Percentiles rank a stretch among this genome's conserved stretches.
Conservation (phyloP, 2,888 invertebrate species). For the Drosophila anomelani region DNA sequence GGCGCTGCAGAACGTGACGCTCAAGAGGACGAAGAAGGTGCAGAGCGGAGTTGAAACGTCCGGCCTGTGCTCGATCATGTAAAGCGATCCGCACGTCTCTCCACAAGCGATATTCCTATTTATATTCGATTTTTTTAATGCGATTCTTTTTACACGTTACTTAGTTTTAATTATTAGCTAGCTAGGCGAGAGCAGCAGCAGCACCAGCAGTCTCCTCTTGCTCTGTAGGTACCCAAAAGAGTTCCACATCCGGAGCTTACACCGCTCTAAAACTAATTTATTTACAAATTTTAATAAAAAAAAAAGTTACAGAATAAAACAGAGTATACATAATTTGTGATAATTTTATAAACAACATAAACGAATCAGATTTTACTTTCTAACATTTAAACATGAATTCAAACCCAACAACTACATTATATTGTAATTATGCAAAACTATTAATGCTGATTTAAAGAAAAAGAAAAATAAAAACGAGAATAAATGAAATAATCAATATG, state of each 20-base stretch:
- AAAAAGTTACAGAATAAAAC: slow-evolving; percentile 54
- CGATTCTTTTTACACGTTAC: slow-evolving; percentile 72
- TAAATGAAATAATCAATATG: slow-evolving; percentile 35
- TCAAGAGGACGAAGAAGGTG: slow-evolving; percentile 90
- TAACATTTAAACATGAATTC: slow-evolving; percentile 29
- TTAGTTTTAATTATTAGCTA: slow-evolving; percentile 69
- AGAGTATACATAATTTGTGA: slow-evolving; percentile 73
- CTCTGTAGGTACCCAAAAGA: slow-evolving; percentile 56
- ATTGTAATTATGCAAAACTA: slow-evolving; percentile 42
- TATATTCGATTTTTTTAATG: slow-evolving; percentile 45
- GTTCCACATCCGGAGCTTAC: slow-evolving; percentile 10
- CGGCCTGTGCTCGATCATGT: slow-evolving; percentile 95
- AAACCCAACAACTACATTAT: slow-evolving; percentile 3
- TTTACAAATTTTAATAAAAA: slow-evolving; percentile 60
- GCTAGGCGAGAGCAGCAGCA: slow-evolving; percentile 40
- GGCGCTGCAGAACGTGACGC: slow-evolving; percentile 87
- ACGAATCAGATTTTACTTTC: slow-evolving; percentile 35
- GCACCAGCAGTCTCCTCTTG: slow-evolving; percentile 32
- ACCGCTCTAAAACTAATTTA: slow-evolving; percentile 54
- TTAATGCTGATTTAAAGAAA: slow-evolving; percentile 37
- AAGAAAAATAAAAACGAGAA: slow-evolving; percentile 51
- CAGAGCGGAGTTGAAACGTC: slow-evolving; percentile 92
- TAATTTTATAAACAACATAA: slow-evolving; percentile 67
- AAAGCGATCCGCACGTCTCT: slow-evolving; percentile 59
- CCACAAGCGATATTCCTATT: slow-evolving; percentile 60